Conservation (phyloP, 1,140 invertebrate genomes). For the Helicoverpa armigera region DNA sequence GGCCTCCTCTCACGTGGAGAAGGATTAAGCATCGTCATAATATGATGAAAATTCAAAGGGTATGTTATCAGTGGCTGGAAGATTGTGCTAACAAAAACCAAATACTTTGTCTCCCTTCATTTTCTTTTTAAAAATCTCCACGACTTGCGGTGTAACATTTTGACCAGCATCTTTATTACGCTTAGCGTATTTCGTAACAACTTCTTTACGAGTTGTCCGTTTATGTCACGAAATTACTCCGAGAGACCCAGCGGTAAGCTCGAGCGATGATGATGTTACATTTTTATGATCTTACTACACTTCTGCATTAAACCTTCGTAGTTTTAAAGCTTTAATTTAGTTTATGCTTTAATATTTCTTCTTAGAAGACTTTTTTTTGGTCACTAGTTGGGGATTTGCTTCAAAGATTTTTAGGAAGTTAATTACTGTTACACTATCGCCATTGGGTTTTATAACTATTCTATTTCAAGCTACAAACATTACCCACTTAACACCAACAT, state of each 20-base stretch:
- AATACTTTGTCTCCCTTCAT: too few species aligned
- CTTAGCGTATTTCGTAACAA: conserved; percentile 25
- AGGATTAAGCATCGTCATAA: too few species aligned
- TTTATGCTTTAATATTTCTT: not conserved
- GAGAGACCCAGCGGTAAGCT: conserved; percentile 7
- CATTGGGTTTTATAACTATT: too few species aligned
- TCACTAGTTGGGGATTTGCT: too few species aligned
- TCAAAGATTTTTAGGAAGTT: too few species aligned
- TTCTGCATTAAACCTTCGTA: conserved; percentile 6
- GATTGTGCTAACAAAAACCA: not conserved
- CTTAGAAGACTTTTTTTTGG: not conserved
- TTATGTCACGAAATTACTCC: conserved; percentile 20
- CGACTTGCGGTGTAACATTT: conserved; percentile 6
- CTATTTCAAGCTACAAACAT: too few species aligned
- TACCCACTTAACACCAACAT: too few species aligned
- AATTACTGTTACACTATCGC: too few species aligned
- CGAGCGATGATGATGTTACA: conserved; percentile 28
- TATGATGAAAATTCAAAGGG: too few species aligned
- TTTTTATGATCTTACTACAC: conserved; percentile 20
- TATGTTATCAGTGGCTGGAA: too few species aligned
- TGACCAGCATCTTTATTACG: conserved; percentile 33
- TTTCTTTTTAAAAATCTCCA: conserved; percentile 15
- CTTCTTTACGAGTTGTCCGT: conserved; percentile 36
- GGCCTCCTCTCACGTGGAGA: too few species aligned
- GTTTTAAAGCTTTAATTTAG: not conserved